phyloP scores from a whole-genome alignment of 2,113 vertebrate genomes.

The Osmerus eperlanus region DNA sequence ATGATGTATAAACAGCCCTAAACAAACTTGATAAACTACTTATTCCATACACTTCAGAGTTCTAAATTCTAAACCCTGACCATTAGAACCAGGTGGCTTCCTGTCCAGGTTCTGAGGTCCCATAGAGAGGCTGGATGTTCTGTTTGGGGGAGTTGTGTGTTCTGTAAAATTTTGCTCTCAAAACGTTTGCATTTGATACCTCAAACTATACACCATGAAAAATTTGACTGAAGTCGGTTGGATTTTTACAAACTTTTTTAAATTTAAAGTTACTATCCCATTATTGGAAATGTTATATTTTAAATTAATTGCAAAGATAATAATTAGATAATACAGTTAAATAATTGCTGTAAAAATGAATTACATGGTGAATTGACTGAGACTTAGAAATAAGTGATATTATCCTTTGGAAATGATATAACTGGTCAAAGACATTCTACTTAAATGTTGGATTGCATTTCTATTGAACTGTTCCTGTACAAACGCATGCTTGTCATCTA shows the following conservation, averaged over 20 bases:
- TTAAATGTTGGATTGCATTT: background rate
- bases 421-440: background rate
- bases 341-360: background rate
- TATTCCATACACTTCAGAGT: conserved; percentile 10
- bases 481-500: conserved; percentile 5
- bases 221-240: no score
- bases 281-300: background rate
- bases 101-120: background rate
- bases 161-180: background rate
- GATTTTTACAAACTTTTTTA: no score
- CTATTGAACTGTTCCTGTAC: background rate
- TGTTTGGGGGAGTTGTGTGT: background rate
- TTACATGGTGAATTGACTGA: background rate
- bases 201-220: conserved; percentile 17
- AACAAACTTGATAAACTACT: background rate
- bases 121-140: background rate
- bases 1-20: background rate
- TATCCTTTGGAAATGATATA: background rate
- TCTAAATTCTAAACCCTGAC: background rate
- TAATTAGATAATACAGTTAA: background rate
- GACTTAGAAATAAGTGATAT: background rate
- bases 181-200: background rate
- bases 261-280: no score
- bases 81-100: background rate
- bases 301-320: no score